Base-by-base conservation (phyloP, 2,888 invertebrate species). In the Trisateles emortualis region DNA sequence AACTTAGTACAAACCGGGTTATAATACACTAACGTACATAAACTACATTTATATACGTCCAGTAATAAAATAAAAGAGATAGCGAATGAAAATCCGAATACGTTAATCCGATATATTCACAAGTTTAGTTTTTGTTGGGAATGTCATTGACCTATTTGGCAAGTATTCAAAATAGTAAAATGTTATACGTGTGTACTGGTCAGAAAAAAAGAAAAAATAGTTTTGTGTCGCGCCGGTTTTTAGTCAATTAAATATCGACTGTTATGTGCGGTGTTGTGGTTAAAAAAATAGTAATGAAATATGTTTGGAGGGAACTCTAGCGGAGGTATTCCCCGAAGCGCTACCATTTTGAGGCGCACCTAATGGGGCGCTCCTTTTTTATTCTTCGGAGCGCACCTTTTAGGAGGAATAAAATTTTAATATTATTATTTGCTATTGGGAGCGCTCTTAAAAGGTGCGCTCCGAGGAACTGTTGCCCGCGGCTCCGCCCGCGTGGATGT, bases 91-190 rank as follows among this genome's bases (percentile, higher is more conserved):
- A 69, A 64, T 51, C 48, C 51, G 53, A 47, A 65, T 42, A 56
- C 46, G 60, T 62, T 65, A 64, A 72, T 66, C 57, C 52, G 57
- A 52, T 73, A 67, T 70, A 69, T 78, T 78, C 76, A 76, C 64
- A 66, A 69, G 59, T 72, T 58, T 64, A 55, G 66, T 68, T 63
- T 71, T 63, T 66, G 65, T 74, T 69, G 67, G 68, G 72, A 64
- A 55, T 78, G 80, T 56, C 79, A 79, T 76, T 86, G 86, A 85
- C 88, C 87, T 67, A 84, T 81, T 87, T 87, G 88, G 87, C 87
- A 76, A 62, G 46, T 48, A 59, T 67, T 78, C 87, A 84, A 73
- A 76, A 65, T 68, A 71, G 66, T 71, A 65, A 61, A 70, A 64
- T 57, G 65, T 71, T 73, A 9, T 32, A 74, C 69, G 70, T 72